phyloP scores from a whole-genome alignment of 2,113 vertebrate species.

The Merops nubicus region DNA sequence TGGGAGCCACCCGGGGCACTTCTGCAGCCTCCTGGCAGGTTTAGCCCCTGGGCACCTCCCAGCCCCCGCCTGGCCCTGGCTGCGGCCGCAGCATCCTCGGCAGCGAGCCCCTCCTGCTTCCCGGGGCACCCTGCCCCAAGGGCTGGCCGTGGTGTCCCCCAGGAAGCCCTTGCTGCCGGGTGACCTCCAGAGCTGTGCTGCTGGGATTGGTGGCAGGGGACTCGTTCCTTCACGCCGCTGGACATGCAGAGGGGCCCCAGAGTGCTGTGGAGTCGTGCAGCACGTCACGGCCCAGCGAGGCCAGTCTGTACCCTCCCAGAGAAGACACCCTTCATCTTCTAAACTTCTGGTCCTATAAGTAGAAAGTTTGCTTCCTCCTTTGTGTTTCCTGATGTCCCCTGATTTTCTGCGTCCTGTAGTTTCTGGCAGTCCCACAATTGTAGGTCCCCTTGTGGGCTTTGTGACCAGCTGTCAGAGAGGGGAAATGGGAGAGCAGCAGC shows the following conservation, averaged over 20 bases:
- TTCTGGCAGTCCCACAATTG: background rate
- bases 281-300: background rate
- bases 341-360: background rate
- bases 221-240: background rate
- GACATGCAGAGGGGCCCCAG: background rate
- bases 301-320: background rate
- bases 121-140: no score
- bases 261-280: background rate
- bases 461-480: background rate
- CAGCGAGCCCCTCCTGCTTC: no score
- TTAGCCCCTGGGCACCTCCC: conserved; percentile 19
- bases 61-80: no score
- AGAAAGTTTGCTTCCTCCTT: background rate
- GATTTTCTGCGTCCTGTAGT: background rate
- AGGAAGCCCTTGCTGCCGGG: background rate
- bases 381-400: background rate
- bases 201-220: background rate
- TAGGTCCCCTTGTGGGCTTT: fast-evolving
- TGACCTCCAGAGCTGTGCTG: background rate
- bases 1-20: background rate
- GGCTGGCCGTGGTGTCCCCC: no score
- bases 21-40: background rate
- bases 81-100: no score
- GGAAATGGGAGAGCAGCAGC: background rate
- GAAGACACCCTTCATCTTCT: background rate